Conservation (phyloP, 2,888 invertebrate species). For the Mantis religiosa region DNA sequence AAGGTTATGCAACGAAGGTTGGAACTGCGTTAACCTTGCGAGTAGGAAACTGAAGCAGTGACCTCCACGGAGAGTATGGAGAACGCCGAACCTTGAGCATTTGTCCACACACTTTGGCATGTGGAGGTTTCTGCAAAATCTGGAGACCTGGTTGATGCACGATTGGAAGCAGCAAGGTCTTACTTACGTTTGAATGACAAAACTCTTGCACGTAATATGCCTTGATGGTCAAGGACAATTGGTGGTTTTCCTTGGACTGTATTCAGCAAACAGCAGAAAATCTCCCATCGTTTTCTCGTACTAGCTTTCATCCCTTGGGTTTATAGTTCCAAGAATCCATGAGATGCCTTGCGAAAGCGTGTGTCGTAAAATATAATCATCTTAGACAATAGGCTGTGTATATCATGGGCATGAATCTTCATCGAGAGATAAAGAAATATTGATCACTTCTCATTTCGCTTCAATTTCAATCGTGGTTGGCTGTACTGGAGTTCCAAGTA, state of each 20-base stretch:
- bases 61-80: background rate
- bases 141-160: background rate
- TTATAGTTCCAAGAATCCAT: background rate
- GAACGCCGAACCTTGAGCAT: background rate
- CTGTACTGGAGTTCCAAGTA: too few relatives aligned
- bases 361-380: too few relatives aligned
- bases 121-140: background rate
- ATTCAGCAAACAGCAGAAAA: background rate
- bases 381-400: too few relatives aligned
- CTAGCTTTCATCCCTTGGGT: background rate
- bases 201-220: background rate
- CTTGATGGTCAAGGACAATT: background rate
- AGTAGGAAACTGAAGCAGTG: background rate
- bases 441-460: too few relatives aligned
- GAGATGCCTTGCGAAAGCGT: too few relatives aligned
- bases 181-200: background rate
- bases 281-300: background rate
- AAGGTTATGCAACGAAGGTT: background rate
- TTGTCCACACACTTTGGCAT: background rate
- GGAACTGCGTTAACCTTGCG: background rate
- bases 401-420: too few relatives aligned
- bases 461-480: too few relatives aligned
- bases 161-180: background rate
- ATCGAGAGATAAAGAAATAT: too few relatives aligned
- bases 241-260: background rate